A percentile compares a stretch with the other conserved stretches of the same genome.
These are phyloP conservation scores for Luffia ferchaultella DNA, from an alignment of 2,888 invertebrate species.

Conservation along the genomic window DNA sequence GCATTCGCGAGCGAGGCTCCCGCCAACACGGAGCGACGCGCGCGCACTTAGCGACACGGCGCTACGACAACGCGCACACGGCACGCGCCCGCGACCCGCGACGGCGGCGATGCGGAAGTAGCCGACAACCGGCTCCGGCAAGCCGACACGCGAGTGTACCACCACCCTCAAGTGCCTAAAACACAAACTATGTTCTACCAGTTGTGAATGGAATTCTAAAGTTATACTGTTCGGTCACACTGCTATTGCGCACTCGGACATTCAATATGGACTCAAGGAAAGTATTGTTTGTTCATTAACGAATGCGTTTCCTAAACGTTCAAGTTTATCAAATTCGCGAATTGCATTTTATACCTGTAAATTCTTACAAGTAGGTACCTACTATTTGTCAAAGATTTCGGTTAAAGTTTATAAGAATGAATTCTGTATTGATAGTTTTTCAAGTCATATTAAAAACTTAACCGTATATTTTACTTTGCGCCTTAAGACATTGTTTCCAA, in stretches of 20 bases:
- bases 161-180: slow-evolving; percentile 19
- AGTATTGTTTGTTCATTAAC: slow-evolving; percentile 42
- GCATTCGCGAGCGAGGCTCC: slow-evolving; percentile 62
- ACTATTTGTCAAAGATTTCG: too few relatives aligned
- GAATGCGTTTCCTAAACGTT: too few relatives aligned
- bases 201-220: neutral
- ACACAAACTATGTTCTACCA: neutral
- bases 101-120: slow-evolving; percentile 35
- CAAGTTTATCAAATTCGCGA: too few relatives aligned
- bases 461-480: slow-evolving; percentile 38
- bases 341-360: too few relatives aligned
- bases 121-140: slow-evolving; percentile 23
- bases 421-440: too few relatives aligned
- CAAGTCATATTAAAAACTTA: too few relatives aligned
- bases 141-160: slow-evolving; percentile 36
- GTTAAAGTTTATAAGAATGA: too few relatives aligned
- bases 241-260: slow-evolving; percentile 43
- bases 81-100: slow-evolving; percentile 27
- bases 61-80: slow-evolving; percentile 16
- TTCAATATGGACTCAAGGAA: slow-evolving; percentile 59
- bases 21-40: slow-evolving; percentile 46
- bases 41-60: slow-evolving; percentile 16
- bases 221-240: neutral
- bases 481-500: slow-evolving; percentile 39
- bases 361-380: too few relatives aligned